Conservation (phyloP, 2,888 invertebrate species). For the Caradrina kadenii region DNA sequence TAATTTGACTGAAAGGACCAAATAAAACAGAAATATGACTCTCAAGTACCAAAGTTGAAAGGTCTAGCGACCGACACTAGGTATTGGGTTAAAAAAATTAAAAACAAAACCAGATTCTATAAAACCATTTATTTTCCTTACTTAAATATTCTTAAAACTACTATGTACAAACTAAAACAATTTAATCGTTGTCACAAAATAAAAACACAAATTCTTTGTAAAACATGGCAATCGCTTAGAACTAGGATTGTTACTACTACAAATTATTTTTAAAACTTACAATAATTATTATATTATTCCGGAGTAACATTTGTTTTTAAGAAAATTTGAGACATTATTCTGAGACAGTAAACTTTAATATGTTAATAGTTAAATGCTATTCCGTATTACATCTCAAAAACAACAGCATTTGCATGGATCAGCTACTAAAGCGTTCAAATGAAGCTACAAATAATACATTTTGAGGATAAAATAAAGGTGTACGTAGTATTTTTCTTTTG, state of each 20-base stretch:
- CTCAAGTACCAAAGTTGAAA: too few relatives aligned
- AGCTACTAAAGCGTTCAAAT: neutral
- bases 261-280: slow-evolving; percentile 10
- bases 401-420: too few relatives aligned
- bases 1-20: too few relatives aligned
- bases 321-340: neutral
- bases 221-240: slow-evolving; percentile 64
- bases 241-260: slow-evolving; percentile 38
- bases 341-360: too few relatives aligned
- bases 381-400: too few relatives aligned
- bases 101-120: slow-evolving; percentile 33
- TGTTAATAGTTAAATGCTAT: too few relatives aligned
- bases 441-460: neutral
- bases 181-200: slow-evolving; percentile 59
- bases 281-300: slow-evolving; percentile 14
- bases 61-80: too few relatives aligned
- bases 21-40: too few relatives aligned
- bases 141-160: slow-evolving; percentile 53
- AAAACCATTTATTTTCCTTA: slow-evolving; percentile 70
- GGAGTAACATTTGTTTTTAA: neutral
- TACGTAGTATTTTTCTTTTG: neutral
- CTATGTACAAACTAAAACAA: slow-evolving; percentile 68
- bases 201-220: slow-evolving; percentile 58
- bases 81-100: too few relatives aligned
- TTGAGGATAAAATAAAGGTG: neutral